A percentile compares a stretch with the other conserved stretches of the same genome.
Conservation (phyloP, 2,113 vertebrate genomes). For the Fulmarus glacialis region DNA sequence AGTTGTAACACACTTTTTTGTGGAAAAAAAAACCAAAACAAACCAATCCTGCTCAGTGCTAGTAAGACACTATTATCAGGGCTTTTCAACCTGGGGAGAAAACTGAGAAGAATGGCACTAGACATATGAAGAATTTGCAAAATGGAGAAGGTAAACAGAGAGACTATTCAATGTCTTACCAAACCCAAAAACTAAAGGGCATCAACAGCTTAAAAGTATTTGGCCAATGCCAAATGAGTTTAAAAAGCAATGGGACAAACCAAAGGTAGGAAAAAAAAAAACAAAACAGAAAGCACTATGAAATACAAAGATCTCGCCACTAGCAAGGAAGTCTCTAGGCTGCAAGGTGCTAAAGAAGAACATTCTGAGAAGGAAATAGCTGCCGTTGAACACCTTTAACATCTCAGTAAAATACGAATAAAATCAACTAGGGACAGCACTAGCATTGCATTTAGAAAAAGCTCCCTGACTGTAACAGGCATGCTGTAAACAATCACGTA, state of each 20-base stretch:
- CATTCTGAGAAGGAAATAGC: not conserved
- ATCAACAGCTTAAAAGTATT: not conserved
- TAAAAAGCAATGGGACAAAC: not conserved
- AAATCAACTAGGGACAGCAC: not conserved
- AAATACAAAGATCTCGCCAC: not conserved
- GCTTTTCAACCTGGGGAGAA: not conserved
- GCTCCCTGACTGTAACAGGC: not conserved
- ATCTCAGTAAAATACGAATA: not conserved
- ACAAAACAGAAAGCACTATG: not conserved
- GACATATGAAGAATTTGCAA: not conserved
- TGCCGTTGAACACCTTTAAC: not conserved
- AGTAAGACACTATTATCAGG: not conserved
- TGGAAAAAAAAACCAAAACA: not conserved
- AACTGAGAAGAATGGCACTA: not conserved
- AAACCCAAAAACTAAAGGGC: not conserved
- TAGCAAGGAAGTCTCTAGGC: not conserved
- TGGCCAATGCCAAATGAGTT: not conserved
- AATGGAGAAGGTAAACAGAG: not conserved
- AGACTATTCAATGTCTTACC: not conserved
- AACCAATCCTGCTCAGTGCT: not conserved
- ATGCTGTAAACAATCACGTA: rapidly evolving
- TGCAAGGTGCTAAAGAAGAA: not conserved
- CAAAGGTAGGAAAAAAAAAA: not conserved
- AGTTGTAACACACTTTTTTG: not conserved
- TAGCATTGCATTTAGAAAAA: not conserved